Evolutionary conservation across 2,113 vertebrate species (phyloP).

Genomic region (Actenoides hombroni): DNA sequence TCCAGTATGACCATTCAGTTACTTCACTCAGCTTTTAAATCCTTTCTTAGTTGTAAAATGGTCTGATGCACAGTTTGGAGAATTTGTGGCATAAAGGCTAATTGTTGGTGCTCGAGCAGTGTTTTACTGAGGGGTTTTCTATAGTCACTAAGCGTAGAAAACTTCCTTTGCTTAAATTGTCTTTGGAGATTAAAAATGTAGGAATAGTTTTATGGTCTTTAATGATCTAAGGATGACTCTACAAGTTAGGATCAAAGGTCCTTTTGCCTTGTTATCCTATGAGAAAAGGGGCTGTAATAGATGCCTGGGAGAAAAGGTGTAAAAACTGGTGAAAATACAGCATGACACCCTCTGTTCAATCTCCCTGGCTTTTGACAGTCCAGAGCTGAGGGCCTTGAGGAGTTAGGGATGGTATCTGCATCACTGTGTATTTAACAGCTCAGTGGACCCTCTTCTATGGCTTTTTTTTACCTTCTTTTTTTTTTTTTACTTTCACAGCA

Average conservation of each 20-base stretch:
- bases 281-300: background rate
- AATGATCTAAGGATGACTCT: background rate
- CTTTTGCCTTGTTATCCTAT: background rate
- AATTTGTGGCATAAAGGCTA: background rate
- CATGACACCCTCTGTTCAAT: background rate
- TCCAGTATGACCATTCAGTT: background rate
- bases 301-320: background rate
- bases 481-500: background rate
- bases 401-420: background rate
- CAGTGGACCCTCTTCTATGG: background rate
- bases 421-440: background rate
- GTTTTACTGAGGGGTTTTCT: background rate
- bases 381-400: background rate
- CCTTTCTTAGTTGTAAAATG: background rate
- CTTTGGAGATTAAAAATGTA: background rate
- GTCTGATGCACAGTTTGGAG: background rate
- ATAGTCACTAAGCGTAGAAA: background rate
- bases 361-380: background rate
- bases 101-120: background rate
- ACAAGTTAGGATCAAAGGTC: background rate
- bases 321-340: background rate
- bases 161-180: background rate
- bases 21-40: background rate
- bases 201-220: background rate
- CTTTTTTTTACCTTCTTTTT: background rate